A percentile compares a stretch with the other conserved stretches of the same genome.
Evolutionary conservation across 2,797 vertebrate species (phyloP).

Genomic region (Sebastes itinus): DNA sequence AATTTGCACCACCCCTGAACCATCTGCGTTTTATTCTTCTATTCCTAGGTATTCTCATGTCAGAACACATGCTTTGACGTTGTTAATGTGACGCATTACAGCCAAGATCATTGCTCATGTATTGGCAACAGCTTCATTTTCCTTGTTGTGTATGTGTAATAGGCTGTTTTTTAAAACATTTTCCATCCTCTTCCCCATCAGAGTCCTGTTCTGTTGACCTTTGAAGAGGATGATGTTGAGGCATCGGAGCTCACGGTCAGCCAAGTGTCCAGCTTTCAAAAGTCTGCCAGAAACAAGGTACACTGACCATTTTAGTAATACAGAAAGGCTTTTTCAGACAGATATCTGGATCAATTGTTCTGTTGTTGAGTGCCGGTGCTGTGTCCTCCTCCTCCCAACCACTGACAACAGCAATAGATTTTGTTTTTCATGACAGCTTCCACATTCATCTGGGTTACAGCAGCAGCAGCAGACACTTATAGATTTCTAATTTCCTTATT

Average conservation of each 20-base stretch:
- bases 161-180: not conserved
- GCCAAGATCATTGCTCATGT: not conserved
- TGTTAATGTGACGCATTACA: not conserved
- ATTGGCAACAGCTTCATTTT: not conserved
- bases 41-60: slow-evolving; percentile 1
- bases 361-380: not conserved
- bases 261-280: slow-evolving; percentile 82
- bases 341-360: not conserved
- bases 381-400: slow-evolving; percentile 1
- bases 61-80: not conserved
- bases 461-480: not conserved
- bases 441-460: slow-evolving; percentile 3
- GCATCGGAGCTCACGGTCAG: slow-evolving; percentile 85
- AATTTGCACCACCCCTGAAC: not conserved
- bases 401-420: not conserved
- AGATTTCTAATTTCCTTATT: slow-evolving; percentile 27
- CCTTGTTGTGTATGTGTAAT: not conserved
- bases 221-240: slow-evolving; percentile 86
- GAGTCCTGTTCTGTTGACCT: slow-evolving; percentile 83
- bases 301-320: not conserved
- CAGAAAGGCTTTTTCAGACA: not conserved
- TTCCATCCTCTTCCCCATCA: slow-evolving; percentile 56
- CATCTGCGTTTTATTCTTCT: not conserved
- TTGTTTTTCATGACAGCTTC: not conserved
- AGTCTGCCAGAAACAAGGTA: slow-evolving; percentile 88